These are phyloP conservation scores for Rhagoletis zephyria DNA, from an alignment of 1,140 invertebrate species.

Conservation along the genomic window DNA sequence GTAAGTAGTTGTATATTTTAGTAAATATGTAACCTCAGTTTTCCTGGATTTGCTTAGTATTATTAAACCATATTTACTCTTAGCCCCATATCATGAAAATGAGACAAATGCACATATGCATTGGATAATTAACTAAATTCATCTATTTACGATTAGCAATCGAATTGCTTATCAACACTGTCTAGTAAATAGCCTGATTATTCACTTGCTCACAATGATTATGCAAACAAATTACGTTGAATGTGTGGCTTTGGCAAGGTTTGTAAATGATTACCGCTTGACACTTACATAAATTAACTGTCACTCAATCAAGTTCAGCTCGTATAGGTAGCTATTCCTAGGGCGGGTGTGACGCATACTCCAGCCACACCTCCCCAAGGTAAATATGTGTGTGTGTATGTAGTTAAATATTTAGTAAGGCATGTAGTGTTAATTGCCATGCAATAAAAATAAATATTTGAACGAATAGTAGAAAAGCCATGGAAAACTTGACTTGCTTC, in stretches of 20 bases:
- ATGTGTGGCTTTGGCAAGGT: conserved; percentile 29
- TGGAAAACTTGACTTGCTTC: not conserved
- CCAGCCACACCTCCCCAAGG: conserved; percentile 32
- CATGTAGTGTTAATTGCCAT: conserved; percentile 10
- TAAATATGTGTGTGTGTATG: not conserved
- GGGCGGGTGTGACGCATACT: not conserved
- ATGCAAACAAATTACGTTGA: conserved; percentile 24
- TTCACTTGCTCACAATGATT: conserved; percentile 2
- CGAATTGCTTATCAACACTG: conserved; percentile 35
- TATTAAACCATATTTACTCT: too few species aligned
- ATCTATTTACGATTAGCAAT: conserved; percentile 27
- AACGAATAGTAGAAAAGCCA: not conserved
- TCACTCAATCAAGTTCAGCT: conserved; percentile 5
- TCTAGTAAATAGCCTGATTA: not conserved
- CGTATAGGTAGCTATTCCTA: not conserved
- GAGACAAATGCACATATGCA: not conserved
- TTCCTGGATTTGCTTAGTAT: too few species aligned
- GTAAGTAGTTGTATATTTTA: too few species aligned
- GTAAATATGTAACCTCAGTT: not conserved
- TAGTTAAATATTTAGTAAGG: not conserved
- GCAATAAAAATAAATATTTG: conserved; percentile 28
- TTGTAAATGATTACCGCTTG: conserved; percentile 30
- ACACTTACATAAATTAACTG: conserved; percentile 48
- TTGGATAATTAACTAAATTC: conserved; percentile 31
- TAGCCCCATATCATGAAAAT: not conserved